Evolutionary conservation across 2,797 vertebrate species (phyloP).

Genomic region (Malurus leucopterus): DNA sequence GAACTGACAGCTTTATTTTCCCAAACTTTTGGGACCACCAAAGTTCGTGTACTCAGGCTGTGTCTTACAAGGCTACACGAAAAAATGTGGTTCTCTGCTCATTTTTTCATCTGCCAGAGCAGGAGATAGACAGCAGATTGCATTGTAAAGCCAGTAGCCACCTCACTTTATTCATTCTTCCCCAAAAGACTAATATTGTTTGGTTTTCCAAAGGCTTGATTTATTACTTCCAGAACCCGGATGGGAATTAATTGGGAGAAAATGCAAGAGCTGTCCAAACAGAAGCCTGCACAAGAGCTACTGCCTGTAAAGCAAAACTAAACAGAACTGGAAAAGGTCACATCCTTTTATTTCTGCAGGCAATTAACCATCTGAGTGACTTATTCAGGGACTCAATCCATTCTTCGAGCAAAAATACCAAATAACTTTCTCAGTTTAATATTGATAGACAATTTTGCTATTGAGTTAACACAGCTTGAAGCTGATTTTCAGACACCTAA

Average conservation of each 20-base stretch:
- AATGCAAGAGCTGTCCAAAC: constrained; percentile 12
- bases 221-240: not conserved
- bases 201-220: not conserved
- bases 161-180: not conserved
- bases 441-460: not conserved
- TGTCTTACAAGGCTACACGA: not conserved
- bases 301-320: not conserved
- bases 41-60: not conserved
- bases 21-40: not conserved
- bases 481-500: not conserved
- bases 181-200: not conserved
- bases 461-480: not conserved
- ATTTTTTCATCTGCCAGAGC: not conserved
- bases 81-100: not conserved
- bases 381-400: not conserved
- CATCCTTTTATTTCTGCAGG: not conserved
- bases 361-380: not conserved
- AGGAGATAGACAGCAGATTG: not conserved
- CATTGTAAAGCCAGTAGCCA: not conserved
- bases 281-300: not conserved
- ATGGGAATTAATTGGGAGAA: not conserved
- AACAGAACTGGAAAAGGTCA: constrained; percentile 13
- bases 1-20: not conserved
- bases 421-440: not conserved
- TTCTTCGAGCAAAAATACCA: not conserved